A percentile compares a stretch with the other conserved stretches of the same genome.
Conservation (phyloP, 2,888 invertebrate genomes). For the Ditylenchus weischeri region DNA sequence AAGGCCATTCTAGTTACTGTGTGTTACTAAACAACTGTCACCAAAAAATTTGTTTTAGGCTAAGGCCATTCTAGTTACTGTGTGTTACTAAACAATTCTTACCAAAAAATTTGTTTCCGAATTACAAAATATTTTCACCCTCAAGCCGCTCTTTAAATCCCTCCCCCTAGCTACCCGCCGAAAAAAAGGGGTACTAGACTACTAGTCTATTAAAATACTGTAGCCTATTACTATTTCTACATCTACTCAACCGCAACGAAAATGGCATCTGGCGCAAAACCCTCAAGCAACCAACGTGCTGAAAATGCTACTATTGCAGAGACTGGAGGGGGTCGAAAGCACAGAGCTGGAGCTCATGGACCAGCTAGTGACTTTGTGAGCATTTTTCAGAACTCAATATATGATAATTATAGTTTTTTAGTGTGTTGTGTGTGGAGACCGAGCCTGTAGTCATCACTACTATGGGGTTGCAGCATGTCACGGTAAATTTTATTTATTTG, state of each 20-base stretch:
- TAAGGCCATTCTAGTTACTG: too few relatives aligned
- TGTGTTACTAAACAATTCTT: too few relatives aligned
- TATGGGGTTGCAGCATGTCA: conserved; percentile 56
- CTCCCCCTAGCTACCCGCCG: too few relatives aligned
- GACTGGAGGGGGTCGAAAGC: conserved; percentile 20
- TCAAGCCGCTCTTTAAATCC: too few relatives aligned
- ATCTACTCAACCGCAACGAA: not conserved
- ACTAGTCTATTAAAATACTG: not conserved
- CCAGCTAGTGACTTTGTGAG: conserved; percentile 27
- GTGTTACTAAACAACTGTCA: too few relatives aligned
- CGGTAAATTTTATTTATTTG: conserved; percentile 36
- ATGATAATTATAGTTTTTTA: conserved; percentile 25
- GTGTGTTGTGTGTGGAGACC: conserved; percentile 56
- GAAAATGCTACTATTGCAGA: conserved; percentile 27
- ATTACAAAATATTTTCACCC: too few relatives aligned
- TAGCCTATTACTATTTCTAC: not conserved
- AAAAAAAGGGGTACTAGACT: too few relatives aligned
- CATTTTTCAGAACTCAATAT: not conserved
- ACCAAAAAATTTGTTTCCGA: too few relatives aligned
- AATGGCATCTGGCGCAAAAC: conserved; percentile 42
- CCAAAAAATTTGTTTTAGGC: too few relatives aligned
- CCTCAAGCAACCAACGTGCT: conserved; percentile 40
- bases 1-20: too few relatives aligned
- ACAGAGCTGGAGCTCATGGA: conserved; percentile 5
- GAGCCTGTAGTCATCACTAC: conserved; percentile 54